Conservation (phyloP, 2,888 invertebrate genomes). For the Ophion ventricosus region DNA sequence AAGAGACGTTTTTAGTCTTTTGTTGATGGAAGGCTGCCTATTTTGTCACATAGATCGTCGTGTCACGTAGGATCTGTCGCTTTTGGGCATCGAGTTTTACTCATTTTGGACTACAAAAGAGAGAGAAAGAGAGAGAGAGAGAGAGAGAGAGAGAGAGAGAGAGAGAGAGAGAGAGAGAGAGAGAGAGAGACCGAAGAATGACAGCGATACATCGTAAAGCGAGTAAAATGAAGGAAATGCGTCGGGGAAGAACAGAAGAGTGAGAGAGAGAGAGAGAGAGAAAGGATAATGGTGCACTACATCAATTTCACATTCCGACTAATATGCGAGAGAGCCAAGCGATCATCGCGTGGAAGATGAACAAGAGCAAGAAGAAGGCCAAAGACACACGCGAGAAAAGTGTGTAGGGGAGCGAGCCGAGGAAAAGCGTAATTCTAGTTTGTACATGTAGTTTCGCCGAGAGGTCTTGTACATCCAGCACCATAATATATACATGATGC, state of each 20-base stretch:
- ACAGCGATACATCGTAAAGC: not conserved
- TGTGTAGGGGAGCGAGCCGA: constrained; percentile 52
- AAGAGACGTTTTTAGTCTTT: no score
- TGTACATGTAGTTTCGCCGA: constrained; percentile 22
- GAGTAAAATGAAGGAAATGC: not conserved
- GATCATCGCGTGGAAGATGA: constrained; percentile 44
- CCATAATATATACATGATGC: constrained; percentile 29
- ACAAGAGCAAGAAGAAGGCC: constrained; percentile 21
- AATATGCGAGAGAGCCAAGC: constrained; percentile 51
- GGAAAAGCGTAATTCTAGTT: constrained; percentile 65
- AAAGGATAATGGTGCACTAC: constrained; percentile 20
- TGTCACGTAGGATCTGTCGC: not conserved
- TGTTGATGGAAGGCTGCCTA: not conserved
- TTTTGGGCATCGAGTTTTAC: not conserved
- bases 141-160: not conserved
- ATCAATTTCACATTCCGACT: constrained; percentile 60
- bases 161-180: not conserved
- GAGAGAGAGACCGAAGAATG: not conserved
- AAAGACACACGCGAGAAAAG: constrained; percentile 45
- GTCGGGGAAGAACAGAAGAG: not conserved
- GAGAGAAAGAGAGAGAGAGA: not conserved
- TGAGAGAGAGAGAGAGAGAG: not conserved
- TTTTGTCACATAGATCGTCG: not conserved
- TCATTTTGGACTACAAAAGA: not conserved
- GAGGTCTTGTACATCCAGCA: constrained; percentile 27